A percentile compares a stretch with the other conserved stretches of the same genome.
phyloP scores from a whole-genome alignment of 35 echinoderm and acorn worm species.

The Amphiura filiformis region DNA sequence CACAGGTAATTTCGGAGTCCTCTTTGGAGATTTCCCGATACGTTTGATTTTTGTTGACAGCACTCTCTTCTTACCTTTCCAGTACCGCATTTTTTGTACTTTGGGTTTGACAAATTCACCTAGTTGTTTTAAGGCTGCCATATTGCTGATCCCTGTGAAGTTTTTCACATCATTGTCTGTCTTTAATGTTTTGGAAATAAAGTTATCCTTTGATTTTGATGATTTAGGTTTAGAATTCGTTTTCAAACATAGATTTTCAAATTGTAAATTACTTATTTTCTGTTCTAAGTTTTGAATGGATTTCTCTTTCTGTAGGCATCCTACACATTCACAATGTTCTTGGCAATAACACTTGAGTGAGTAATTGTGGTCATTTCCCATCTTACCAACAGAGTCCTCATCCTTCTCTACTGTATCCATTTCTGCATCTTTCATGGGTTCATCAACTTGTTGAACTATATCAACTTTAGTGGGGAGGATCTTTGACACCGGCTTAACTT shows the following conservation, averaged over 20 bases:
- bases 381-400: background rate
- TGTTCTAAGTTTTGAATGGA: background rate
- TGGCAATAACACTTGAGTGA: background rate
- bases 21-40: background rate
- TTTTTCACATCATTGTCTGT: slow-evolving; percentile 30
- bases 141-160: slow-evolving; percentile 17
- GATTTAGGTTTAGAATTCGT: background rate
- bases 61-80: slow-evolving; percentile 2
- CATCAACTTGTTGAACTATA: background rate
- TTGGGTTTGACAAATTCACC: slow-evolving; percentile 22
- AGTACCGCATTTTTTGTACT: slow-evolving; percentile 45
- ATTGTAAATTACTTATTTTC: background rate
- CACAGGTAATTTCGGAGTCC: no score
- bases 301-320: slow-evolving; percentile 15
- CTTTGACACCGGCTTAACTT: background rate
- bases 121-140: background rate
- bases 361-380: slow-evolving; percentile 11
- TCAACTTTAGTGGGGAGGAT: background rate
- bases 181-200: background rate
- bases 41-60: background rate
- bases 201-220: background rate
- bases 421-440: background rate
- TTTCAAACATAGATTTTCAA: background rate
- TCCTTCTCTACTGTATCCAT: background rate
- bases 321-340: slow-evolving; percentile 24